Evolutionary conservation across 1,140 invertebrate genomes (phyloP).

Genomic region (Rhopalosiphum maidis): DNA sequence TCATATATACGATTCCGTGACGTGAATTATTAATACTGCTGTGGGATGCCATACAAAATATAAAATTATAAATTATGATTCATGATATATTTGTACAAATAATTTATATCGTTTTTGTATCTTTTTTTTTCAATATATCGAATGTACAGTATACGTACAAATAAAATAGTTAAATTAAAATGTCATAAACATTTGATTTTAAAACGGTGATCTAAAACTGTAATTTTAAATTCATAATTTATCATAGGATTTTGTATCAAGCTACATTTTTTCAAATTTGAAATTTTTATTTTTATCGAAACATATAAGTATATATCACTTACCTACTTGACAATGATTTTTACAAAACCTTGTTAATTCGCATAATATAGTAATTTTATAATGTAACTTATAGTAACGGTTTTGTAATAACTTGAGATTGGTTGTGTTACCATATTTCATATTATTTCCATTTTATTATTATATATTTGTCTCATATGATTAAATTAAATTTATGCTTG

Average conservation of each 20-base stretch:
- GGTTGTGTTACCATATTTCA: background rate
- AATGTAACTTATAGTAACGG: background rate
- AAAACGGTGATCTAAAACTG: no score
- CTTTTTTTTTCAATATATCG: background rate
- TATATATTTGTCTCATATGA: background rate
- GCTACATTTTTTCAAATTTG: background rate
- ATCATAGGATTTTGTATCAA: background rate
- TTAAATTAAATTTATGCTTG: constrained; percentile 3
- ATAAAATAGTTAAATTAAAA: no score
- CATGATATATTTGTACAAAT: no score
- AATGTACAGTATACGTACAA: no score
- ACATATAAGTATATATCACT: background rate
- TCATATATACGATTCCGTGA: background rate
- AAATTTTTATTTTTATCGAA: background rate
- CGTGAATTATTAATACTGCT: background rate
- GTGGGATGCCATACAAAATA: background rate
- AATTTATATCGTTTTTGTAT: background rate
- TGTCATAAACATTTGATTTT: no score
- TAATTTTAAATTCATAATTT: no score
- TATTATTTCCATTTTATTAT: background rate
- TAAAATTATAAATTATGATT: background rate
- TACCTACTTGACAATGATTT: background rate
- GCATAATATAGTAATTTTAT: background rate
- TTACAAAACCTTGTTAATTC: background rate
- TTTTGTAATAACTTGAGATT: background rate